These are phyloP conservation scores for Lycorma delicatula DNA, from an alignment of 1,140 invertebrate genomes.

Conservation along the genomic window DNA sequence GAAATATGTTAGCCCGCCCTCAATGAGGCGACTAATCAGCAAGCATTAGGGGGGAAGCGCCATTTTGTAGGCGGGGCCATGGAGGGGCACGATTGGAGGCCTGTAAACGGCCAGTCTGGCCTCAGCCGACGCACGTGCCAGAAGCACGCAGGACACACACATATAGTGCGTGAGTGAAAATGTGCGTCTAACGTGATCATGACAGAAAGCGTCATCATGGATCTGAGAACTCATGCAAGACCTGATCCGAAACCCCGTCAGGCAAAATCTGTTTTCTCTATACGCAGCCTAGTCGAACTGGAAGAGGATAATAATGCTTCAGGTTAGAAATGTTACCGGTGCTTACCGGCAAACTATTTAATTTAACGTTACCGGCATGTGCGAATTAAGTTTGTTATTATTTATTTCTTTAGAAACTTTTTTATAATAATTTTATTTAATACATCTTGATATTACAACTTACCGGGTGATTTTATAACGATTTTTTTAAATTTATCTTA, in stretches of 20 bases:
- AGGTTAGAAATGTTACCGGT: too few relatives aligned
- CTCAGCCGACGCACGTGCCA: not conserved
- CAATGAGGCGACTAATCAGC: too few relatives aligned
- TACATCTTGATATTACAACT: too few relatives aligned
- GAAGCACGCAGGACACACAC: not conserved
- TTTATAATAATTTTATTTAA: too few relatives aligned
- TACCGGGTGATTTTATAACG: too few relatives aligned
- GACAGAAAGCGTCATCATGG: conserved; percentile 14
- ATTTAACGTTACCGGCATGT: too few relatives aligned
- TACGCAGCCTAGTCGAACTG: conserved; percentile 27
- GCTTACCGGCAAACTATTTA: too few relatives aligned
- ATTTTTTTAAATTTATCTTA: too few relatives aligned
- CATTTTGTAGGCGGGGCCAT: not conserved
- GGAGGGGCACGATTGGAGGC: not conserved
- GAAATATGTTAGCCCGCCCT: not conserved
- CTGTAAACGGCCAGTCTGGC: not conserved
- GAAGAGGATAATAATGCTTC: conserved; percentile 22
- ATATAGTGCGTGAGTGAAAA: not conserved
- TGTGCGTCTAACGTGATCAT: not conserved
- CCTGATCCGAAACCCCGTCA: conserved; percentile 15
- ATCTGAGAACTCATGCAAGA: conserved; percentile 18
- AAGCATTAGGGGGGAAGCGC: not conserved
- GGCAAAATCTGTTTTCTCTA: conserved; percentile 28
- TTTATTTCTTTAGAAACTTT: too few relatives aligned
- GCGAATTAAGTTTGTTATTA: too few relatives aligned